Percentiles rank a stretch among this genome's conserved stretches.
phyloP scores from a whole-genome alignment of 2,113 vertebrate genomes.

The Diphyllodes magnificus region DNA sequence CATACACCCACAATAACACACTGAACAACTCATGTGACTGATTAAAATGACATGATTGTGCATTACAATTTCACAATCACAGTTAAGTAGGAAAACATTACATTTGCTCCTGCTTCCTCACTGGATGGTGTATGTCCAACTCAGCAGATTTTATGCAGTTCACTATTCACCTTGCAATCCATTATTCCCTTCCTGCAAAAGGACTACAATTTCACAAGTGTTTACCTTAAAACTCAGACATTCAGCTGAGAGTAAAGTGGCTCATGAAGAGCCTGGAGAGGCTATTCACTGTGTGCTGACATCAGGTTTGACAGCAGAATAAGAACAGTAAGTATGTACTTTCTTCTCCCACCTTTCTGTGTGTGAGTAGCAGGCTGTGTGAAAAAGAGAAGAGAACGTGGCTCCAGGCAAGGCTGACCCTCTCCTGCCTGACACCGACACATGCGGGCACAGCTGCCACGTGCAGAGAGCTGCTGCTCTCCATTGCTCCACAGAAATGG shows the following conservation, averaged over 20 bases:
- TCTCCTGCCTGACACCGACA: background rate
- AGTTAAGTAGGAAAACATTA: background rate
- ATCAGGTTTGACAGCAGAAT: background rate
- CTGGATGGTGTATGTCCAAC: background rate
- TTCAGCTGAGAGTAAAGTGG: background rate
- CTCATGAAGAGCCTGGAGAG: background rate
- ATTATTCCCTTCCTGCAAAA: background rate
- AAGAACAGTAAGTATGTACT: background rate
- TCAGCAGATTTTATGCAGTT: background rate
- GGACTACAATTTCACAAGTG: background rate
- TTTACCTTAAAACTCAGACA: background rate
- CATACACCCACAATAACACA: accelerated
- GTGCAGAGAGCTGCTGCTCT: background rate
- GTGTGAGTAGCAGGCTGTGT: accelerated
- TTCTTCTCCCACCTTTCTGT: background rate
- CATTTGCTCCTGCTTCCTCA: background rate
- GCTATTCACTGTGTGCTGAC: background rate
- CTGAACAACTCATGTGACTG: background rate
- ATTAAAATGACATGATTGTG: background rate
- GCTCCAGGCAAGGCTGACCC: background rate
- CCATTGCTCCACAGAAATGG: background rate
- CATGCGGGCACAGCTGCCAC: accelerated
- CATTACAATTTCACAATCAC: background rate
- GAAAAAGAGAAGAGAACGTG: background rate
- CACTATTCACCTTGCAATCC: background rate